A percentile compares a stretch with the other conserved stretches of the same genome.
These are phyloP conservation scores for Gavia stellata DNA, from an alignment of 2,113 vertebrate genomes.

Conservation along the genomic window DNA sequence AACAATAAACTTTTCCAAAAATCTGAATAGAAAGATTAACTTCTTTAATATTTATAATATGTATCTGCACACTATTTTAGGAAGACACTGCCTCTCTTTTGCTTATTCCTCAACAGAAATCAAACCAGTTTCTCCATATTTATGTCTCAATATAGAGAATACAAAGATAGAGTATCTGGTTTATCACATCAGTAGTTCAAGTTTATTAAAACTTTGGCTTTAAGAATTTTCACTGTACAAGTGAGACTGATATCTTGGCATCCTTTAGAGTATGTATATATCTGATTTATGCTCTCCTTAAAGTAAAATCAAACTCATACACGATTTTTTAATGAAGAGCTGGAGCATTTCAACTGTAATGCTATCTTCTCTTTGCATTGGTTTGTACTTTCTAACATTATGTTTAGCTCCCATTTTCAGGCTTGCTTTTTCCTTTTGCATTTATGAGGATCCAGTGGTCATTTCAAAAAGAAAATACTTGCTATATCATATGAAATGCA, in stretches of 20 bases:
- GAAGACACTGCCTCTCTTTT: neutral
- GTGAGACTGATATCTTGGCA: neutral
- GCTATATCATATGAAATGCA: neutral
- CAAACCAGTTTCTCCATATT: neutral
- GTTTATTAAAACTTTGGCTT: neutral
- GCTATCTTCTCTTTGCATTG: neutral
- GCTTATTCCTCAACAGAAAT: neutral
- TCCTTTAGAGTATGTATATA: neutral
- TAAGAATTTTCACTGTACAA: neutral
- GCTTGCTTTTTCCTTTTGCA: neutral
- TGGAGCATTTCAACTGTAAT: neutral
- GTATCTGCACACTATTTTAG: neutral
- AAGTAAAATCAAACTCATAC: neutral
- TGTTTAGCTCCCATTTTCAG: neutral
- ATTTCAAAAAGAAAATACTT: neutral
- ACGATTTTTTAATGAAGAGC: neutral
- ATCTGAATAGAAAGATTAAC: neutral
- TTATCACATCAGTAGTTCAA: neutral
- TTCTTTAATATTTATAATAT: neutral
- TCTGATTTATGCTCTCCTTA: neutral
- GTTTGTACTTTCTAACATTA: neutral
- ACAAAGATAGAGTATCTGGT: neutral
- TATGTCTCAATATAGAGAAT: neutral
- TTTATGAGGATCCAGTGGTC: neutral
- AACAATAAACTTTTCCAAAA: neutral